phyloP scores from a whole-genome alignment of 1,140 invertebrate species.

The Scaptomyza pallida region DNA sequence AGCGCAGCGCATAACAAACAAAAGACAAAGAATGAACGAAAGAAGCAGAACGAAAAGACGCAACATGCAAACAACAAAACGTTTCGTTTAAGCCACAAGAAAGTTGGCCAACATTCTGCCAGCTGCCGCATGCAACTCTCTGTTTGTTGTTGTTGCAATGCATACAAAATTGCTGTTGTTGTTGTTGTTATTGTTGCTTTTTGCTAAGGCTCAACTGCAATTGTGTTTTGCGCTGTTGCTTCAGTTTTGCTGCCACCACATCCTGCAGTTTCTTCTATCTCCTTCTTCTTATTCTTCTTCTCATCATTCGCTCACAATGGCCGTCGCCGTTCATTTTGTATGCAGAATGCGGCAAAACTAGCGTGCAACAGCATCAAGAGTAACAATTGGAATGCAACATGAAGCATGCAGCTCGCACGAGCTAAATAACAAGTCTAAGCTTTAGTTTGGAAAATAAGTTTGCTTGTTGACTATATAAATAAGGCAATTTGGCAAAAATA shows the following conservation, averaged over 20 bases:
- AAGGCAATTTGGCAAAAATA: background rate
- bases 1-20: background rate
- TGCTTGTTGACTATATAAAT: background rate
- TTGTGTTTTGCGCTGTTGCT: constrained; percentile 24
- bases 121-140: constrained; percentile 21
- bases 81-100: constrained; percentile 50
- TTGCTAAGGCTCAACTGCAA: constrained; percentile 26
- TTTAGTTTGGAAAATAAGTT: background rate
- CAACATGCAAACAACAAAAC: constrained; percentile 61
- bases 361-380: constrained; percentile 40
- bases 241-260: constrained; percentile 49
- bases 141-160: constrained; percentile 7
- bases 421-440: constrained; percentile 11
- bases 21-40: background rate
- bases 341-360: constrained; percentile 68
- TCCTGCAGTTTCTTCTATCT: constrained; percentile 3
- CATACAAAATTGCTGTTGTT: constrained; percentile 13
- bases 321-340: constrained; percentile 56
- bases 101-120: constrained; percentile 45
- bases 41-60: constrained; percentile 32
- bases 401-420: constrained; percentile 44
- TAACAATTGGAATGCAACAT: constrained; percentile 25
- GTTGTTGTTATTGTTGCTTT: constrained; percentile 15
- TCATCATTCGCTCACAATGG: constrained; percentile 30
- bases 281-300: too few species aligned